phyloP scores from a whole-genome alignment of 1,140 invertebrate genomes.

The Solenopsis fugax region DNA sequence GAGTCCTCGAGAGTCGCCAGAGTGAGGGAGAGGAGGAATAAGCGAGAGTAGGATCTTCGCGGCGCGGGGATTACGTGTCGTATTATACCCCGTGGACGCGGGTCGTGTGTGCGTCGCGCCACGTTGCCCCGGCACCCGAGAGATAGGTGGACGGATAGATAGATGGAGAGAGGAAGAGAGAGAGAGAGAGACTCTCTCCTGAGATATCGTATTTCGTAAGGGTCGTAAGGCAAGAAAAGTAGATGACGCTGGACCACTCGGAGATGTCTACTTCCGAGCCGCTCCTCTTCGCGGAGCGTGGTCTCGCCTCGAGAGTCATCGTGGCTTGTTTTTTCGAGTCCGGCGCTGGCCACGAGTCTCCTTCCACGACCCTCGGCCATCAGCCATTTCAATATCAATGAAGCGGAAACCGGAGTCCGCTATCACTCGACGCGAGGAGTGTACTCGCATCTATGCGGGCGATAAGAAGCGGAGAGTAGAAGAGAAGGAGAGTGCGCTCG shows the following conservation, averaged over 20 bases:
- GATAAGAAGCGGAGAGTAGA: slow-evolving; percentile 42
- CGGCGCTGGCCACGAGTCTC: slow-evolving; percentile 40
- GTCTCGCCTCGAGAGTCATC: slow-evolving; percentile 68
- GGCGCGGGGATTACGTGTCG: slow-evolving; percentile 65
- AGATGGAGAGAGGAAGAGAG: neutral
- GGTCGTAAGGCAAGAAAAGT: slow-evolving; percentile 63
- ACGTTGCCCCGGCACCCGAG: slow-evolving; percentile 9
- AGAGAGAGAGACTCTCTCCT: neutral
- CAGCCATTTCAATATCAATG: slow-evolving; percentile 74
- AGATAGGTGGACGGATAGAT: neutral
- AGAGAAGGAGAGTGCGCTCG: slow-evolving; percentile 1
- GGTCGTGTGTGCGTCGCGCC: slow-evolving; percentile 1
- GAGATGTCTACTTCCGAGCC: slow-evolving; percentile 70
- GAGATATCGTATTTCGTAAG: slow-evolving; percentile 64
- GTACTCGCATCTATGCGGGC: slow-evolving; percentile 22
- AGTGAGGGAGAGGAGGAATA: neutral
- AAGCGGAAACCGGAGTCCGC: slow-evolving; percentile 54
- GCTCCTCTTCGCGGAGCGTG: slow-evolving; percentile 40
- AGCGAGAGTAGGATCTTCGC: slow-evolving; percentile 49
- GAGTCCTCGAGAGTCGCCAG: slow-evolving; percentile 75
- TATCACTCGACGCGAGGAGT: slow-evolving; percentile 41
- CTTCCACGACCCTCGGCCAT: slow-evolving; percentile 33
- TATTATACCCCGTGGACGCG: slow-evolving; percentile 47
- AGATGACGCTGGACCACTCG: slow-evolving; percentile 60
- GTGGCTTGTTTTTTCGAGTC: slow-evolving; percentile 72